Conservation (phyloP, 2,888 invertebrate species). For the Tipula vernalis region DNA sequence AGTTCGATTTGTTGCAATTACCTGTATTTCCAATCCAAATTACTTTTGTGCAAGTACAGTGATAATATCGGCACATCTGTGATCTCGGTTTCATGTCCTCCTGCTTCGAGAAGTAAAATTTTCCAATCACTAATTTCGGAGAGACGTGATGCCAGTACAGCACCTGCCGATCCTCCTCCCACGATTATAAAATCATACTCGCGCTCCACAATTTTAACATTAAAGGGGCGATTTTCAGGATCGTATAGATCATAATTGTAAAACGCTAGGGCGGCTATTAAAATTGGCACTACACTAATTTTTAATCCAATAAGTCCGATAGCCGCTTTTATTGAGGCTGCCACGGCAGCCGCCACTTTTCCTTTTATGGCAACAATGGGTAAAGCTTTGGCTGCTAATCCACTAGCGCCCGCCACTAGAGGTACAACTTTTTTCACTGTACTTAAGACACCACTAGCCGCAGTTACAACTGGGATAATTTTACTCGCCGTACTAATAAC, state of each 20-base stretch:
- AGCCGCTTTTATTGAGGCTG: conserved; percentile 55
- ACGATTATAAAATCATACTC: conserved; percentile 75
- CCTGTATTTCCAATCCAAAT: conserved; percentile 84
- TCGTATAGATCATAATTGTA: conserved; percentile 77
- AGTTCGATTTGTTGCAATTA: conserved; percentile 25
- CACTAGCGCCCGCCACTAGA: conserved; percentile 16
- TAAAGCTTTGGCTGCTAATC: conserved; percentile 25
- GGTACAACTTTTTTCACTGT: conserved; percentile 4
- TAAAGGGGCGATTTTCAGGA: conserved; percentile 69
- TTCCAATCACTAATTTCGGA: conserved; percentile 68
- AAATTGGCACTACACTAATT: conserved; percentile 57
- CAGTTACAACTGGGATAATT: not conserved
- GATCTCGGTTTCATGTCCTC: conserved; percentile 77
- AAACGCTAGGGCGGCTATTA: conserved; percentile 64
- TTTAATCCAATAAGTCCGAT: conserved; percentile 56
- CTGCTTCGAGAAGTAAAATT: conserved; percentile 69
- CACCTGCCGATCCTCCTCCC: conserved; percentile 75
- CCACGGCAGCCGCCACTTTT: conserved; percentile 33
- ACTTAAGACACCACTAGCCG: not conserved
- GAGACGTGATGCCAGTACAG: conserved; percentile 69
- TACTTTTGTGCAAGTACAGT: conserved; percentile 76
- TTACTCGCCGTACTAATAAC: not conserved
- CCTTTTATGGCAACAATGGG: conserved; percentile 24
- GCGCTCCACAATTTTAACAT: conserved; percentile 46
- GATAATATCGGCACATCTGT: conserved; percentile 80